Evolutionary conservation across 2,888 invertebrate genomes (phyloP).

Genomic region (Achlya flavicornis): DNA sequence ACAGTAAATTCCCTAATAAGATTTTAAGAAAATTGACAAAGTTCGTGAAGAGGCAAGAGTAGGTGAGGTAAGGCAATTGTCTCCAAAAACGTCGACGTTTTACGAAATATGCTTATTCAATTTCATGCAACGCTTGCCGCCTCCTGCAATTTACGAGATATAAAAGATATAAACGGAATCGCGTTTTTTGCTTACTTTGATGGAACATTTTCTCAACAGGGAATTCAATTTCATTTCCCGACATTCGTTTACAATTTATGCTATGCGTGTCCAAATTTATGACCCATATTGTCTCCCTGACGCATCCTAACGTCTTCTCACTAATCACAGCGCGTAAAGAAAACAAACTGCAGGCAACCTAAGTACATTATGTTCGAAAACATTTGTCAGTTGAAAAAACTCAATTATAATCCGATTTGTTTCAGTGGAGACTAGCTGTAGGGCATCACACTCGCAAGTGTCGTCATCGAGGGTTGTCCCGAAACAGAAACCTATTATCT

Average conservation of each 20-base stretch:
- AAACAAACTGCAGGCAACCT: slow-evolving; percentile 13
- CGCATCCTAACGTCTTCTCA: slow-evolving; percentile 15
- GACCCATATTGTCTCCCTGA: slow-evolving; percentile 44
- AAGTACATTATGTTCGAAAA: slow-evolving; percentile 43
- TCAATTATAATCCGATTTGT: slow-evolving; percentile 82
- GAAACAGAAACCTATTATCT: slow-evolving; percentile 85
- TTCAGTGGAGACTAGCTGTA: slow-evolving; percentile 72
- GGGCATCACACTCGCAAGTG: slow-evolving; percentile 80
- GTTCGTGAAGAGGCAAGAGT: slow-evolving; percentile 80
- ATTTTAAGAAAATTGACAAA: slow-evolving; percentile 82
- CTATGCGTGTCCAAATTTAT: slow-evolving; percentile 61
- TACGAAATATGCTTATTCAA: slow-evolving; percentile 85
- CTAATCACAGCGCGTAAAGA: neutral
- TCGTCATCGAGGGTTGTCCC: slow-evolving; percentile 80
- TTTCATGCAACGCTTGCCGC: slow-evolving; percentile 84
- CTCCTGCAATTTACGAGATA: slow-evolving; percentile 85
- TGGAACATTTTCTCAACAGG: slow-evolving; percentile 81
- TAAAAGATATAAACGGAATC: slow-evolving; percentile 85
- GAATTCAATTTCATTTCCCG: slow-evolving; percentile 79
- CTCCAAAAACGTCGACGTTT: slow-evolving; percentile 83
- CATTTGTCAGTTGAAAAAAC: slow-evolving; percentile 74
- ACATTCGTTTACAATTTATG: slow-evolving; percentile 77
- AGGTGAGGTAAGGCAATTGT: slow-evolving; percentile 85
- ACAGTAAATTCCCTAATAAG: slow-evolving; percentile 76
- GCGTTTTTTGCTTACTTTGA: slow-evolving; percentile 84